A percentile compares a stretch with the other conserved stretches of the same genome.
Conservation (phyloP, 2,888 invertebrate genomes). For the Polymixis lichenea region DNA sequence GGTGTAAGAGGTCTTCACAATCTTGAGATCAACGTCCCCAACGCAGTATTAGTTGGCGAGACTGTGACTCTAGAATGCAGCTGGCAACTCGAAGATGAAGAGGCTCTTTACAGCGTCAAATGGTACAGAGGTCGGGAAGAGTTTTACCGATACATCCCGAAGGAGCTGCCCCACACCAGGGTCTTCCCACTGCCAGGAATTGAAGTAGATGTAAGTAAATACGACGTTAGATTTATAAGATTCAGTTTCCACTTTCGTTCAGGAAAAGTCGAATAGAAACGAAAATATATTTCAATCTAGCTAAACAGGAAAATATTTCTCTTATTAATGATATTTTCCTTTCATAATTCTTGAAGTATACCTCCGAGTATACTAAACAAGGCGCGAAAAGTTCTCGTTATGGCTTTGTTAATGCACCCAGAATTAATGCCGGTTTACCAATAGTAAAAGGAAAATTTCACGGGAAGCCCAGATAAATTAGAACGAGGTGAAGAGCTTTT, state of each 20-base stretch:
- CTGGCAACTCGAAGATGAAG: slow-evolving; percentile 93
- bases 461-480: slow-evolving; percentile 32
- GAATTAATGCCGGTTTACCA: slow-evolving; percentile 32
- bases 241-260: not conserved
- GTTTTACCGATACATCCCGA: slow-evolving; percentile 95
- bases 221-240: not conserved
- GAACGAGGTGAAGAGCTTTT: slow-evolving; percentile 24
- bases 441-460: slow-evolving; percentile 33
- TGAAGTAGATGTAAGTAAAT: slow-evolving; percentile 93
- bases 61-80: slow-evolving; percentile 94
- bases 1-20: slow-evolving; percentile 92
- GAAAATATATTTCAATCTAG: slow-evolving; percentile 33
- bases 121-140: slow-evolving; percentile 95
- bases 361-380: slow-evolving; percentile 22
- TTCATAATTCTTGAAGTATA: slow-evolving; percentile 33
- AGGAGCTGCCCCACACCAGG: slow-evolving; percentile 94
- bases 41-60: slow-evolving; percentile 93
- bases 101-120: slow-evolving; percentile 94
- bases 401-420: slow-evolving; percentile 36
- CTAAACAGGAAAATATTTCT: slow-evolving; percentile 36
- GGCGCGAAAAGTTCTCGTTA: slow-evolving; percentile 17
- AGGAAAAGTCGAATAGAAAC: not conserved
- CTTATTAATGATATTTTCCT: slow-evolving; percentile 32
- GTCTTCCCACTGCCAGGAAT: slow-evolving; percentile 93
- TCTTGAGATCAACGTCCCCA: slow-evolving; percentile 93